Percentiles rank a stretch among this genome's conserved stretches.
Conservation (phyloP, 2,888 invertebrate genomes). For the Alviniconcha strummeri region DNA sequence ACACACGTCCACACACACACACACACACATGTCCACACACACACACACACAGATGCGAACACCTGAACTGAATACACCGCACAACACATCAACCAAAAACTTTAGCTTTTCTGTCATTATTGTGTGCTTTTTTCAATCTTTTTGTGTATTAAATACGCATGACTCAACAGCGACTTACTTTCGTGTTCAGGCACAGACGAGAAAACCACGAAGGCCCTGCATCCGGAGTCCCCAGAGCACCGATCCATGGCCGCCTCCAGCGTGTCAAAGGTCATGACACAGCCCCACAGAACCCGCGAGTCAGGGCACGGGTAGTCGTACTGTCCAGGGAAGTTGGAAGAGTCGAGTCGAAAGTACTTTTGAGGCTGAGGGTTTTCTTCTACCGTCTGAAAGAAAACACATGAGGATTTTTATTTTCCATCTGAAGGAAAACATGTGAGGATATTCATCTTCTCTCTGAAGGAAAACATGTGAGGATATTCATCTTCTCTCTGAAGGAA, state of each 20-base stretch:
- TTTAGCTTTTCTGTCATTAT: background rate
- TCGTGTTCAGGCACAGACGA: constrained; percentile 55
- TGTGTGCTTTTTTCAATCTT: background rate
- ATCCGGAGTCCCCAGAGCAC: constrained; percentile 53
- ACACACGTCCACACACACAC: background rate
- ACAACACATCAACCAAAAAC: background rate
- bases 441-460: no score
- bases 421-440: no score
- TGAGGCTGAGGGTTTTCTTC: constrained; percentile 12
- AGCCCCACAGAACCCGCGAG: constrained; percentile 66
- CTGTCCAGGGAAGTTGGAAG: constrained; percentile 57
- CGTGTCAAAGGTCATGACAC: constrained; percentile 57
- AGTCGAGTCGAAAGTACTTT: constrained; percentile 43
- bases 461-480: no score
- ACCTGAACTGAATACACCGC: background rate
- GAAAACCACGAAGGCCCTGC: constrained; percentile 62
- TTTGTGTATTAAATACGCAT: background rate
- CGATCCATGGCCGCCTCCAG: constrained; percentile 53
- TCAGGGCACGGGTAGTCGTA: constrained; percentile 60
- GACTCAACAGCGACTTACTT: constrained; percentile 34
- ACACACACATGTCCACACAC: background rate
- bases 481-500: no score
- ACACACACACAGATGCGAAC: background rate
- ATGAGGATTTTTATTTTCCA: no score
- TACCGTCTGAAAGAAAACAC: background rate